Conservation (phyloP, 1,140 invertebrate species). For the Palaemon carinicauda region DNA sequence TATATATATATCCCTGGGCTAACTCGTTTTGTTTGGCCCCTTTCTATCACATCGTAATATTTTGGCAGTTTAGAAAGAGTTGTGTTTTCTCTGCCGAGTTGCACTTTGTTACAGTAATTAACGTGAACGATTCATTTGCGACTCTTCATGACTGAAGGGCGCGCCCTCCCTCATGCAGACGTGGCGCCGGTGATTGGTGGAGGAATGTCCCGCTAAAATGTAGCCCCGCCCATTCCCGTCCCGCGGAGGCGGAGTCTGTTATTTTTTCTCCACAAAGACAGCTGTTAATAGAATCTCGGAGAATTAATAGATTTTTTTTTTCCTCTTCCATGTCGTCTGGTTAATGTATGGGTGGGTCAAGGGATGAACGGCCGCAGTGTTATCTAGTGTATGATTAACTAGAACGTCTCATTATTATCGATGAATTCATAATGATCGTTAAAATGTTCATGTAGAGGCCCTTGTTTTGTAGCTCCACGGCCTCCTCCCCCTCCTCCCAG, state of each 20-base stretch:
- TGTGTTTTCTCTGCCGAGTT: no score
- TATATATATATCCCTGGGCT: neutral
- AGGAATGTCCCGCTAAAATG: neutral
- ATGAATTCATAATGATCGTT: neutral
- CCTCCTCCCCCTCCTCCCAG: no score
- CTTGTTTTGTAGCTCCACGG: neutral
- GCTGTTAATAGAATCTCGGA: slow-evolving; percentile 19
- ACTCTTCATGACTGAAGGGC: no score
- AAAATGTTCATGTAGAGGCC: neutral
- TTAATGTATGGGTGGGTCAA: slow-evolving; percentile 17
- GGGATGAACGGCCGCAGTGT: neutral
- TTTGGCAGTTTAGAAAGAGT: no score
- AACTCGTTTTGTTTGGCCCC: no score
- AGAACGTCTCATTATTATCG: slow-evolving; percentile 3
- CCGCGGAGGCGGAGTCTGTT: neutral
- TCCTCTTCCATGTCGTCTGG: neutral
- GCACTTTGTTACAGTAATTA: no score
- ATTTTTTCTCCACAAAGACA: slow-evolving; percentile 14
- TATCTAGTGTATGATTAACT: slow-evolving; percentile 1
- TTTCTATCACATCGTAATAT: neutral
- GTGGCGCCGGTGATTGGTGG: neutral
- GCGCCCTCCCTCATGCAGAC: neutral
- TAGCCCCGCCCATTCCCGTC: neutral
- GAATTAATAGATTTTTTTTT: slow-evolving; percentile 26
- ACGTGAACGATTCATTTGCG: no score